phyloP scores from a whole-genome alignment of 2,113 vertebrate genomes.

The Perca flavescens region DNA sequence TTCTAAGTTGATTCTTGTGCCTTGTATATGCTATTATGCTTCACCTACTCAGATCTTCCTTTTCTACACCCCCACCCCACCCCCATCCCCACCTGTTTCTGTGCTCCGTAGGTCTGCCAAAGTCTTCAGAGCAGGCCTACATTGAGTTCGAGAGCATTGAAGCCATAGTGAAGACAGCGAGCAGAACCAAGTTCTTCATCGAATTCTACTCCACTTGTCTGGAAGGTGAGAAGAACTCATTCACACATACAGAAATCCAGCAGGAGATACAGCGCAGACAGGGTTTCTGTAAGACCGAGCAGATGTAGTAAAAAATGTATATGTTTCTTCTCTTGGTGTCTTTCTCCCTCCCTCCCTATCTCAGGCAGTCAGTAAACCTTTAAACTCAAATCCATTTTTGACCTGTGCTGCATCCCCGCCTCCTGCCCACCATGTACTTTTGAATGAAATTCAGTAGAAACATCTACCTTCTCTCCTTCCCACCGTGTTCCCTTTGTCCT shows the following conservation, averaged over 20 bases:
- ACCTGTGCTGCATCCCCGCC: conserved; percentile 40
- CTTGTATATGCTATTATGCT: neutral
- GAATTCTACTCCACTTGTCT: conserved; percentile 97
- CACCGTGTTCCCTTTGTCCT: conserved; percentile 16
- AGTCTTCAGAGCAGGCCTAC: conserved; percentile 95
- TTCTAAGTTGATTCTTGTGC: neutral
- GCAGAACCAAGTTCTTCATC: conserved; percentile 97
- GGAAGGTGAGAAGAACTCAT: conserved; percentile 85
- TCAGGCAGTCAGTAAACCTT: conserved; percentile 79
- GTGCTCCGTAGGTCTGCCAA: conserved; percentile 88
- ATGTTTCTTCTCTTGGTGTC: conserved; percentile 46
- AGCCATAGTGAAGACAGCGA: conserved; percentile 96
- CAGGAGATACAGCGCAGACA: neutral
- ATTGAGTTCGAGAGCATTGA: conserved; percentile 97
- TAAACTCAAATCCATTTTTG: conserved; percentile 57
- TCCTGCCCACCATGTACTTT: conserved; percentile 31
- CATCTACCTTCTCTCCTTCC: conserved; percentile 46
- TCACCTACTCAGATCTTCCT: neutral
- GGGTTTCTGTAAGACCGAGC: neutral
- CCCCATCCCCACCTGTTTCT: neutral
- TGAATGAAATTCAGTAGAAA: conserved; percentile 58
- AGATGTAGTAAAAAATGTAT: conserved; percentile 52
- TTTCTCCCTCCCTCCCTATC: conserved; percentile 31
- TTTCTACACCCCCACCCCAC: too few species aligned
- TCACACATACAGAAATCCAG: neutral